Evolutionary conservation across 2,888 invertebrate species (phyloP).

Genomic region (Scaptomyza polygonia): DNA sequence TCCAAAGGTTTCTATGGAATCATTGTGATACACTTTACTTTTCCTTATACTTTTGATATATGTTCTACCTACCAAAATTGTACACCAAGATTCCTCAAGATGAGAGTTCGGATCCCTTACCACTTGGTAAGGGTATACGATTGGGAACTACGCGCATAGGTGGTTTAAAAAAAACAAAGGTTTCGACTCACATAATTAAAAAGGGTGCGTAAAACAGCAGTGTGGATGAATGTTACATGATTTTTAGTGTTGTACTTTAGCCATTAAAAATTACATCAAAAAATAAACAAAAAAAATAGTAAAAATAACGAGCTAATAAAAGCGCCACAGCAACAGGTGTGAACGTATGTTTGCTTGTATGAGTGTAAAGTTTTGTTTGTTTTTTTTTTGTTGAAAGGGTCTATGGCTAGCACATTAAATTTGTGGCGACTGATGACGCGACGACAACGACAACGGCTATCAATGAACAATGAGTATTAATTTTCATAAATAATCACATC

Average conservation of each 20-base stretch:
- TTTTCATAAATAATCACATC: constrained; percentile 78
- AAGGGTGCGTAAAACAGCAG: constrained; percentile 62
- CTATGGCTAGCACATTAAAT: constrained; percentile 45
- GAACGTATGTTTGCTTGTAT: constrained; percentile 3
- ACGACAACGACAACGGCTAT: constrained; percentile 50
- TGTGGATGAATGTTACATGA: constrained; percentile 25
- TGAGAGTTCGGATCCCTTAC: too few species aligned
- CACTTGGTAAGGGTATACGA: not conserved
- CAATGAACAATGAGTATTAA: constrained; percentile 78
- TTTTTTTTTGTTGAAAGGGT: constrained; percentile 39
- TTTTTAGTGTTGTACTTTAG: constrained; percentile 35
- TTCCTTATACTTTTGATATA: not conserved
- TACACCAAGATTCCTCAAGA: too few species aligned
- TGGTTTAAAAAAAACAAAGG: constrained; percentile 30
- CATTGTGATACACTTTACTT: not conserved
- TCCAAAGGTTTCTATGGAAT: not conserved
- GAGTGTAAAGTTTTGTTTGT: not conserved
- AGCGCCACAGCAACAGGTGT: constrained; percentile 64
- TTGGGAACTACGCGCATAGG: constrained; percentile 16
- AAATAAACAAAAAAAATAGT: constrained; percentile 22
- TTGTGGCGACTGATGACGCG: constrained; percentile 65
- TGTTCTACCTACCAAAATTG: not conserved
- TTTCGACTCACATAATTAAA: constrained; percentile 65
- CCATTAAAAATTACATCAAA: constrained; percentile 48
- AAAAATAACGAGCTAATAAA: constrained; percentile 76